Evolutionary conservation across 1,140 invertebrate genomes (phyloP).

Genomic region (Calosoma granatense): DNA sequence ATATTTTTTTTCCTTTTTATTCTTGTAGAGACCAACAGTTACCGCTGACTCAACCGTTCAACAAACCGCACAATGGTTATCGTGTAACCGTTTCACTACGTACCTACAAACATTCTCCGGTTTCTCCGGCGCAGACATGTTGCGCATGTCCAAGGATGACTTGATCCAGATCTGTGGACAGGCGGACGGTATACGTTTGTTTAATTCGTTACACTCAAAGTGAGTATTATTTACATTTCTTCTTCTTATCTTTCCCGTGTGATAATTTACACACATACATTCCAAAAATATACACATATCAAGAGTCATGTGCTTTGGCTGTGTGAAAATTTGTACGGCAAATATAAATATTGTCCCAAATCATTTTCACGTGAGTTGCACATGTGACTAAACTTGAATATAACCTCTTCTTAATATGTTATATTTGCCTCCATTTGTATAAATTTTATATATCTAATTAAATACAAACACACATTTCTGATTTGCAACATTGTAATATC

Average conservation of each 20-base stretch:
- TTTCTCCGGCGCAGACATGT: constrained; percentile 79
- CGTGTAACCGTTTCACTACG: constrained; percentile 61
- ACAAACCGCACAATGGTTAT: constrained; percentile 74
- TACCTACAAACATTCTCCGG: constrained; percentile 67
- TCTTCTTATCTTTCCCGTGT: constrained; percentile 15
- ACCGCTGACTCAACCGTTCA: constrained; percentile 51
- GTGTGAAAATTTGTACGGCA: constrained; percentile 6
- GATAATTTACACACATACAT: background rate
- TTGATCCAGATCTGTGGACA: constrained; percentile 89
- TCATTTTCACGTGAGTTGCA: background rate
- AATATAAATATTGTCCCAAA: background rate
- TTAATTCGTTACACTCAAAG: constrained; percentile 76
- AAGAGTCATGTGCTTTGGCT: constrained; percentile 7
- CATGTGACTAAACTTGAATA: too few species aligned
- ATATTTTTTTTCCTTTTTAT: too few species aligned
- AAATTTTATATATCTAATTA: too few species aligned
- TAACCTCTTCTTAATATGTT: too few species aligned
- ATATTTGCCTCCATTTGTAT: too few species aligned
- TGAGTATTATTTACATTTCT: too few species aligned
- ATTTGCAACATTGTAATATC: too few species aligned
- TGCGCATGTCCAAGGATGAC: constrained; percentile 78
- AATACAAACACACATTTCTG: too few species aligned
- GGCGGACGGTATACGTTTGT: constrained; percentile 82
- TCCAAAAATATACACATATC: background rate
- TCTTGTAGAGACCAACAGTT: too few species aligned